Evolutionary conservation across 2,797 vertebrate genomes (phyloP).

Genomic region (Huso huso): DNA sequence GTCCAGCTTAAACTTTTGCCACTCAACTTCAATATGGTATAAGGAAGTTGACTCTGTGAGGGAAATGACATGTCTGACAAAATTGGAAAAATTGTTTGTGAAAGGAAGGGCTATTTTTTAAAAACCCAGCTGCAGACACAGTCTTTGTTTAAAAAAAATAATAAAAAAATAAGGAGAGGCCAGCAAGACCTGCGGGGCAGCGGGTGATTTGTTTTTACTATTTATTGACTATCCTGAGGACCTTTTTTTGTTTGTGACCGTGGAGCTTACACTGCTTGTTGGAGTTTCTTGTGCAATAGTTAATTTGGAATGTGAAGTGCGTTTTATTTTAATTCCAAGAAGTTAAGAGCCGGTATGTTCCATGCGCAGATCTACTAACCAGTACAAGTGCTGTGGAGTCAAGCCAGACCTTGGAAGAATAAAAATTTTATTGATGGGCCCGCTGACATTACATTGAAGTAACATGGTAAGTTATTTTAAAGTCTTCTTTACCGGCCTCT

Average conservation of each 20-base stretch:
- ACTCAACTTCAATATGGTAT: neutral
- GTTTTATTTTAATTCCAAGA: slow-evolving; percentile 17
- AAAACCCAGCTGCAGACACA: slow-evolving; percentile 1
- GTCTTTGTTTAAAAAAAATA: slow-evolving; percentile 24
- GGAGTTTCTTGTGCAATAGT: slow-evolving; percentile 7
- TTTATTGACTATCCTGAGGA: neutral
- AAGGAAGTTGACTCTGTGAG: neutral
- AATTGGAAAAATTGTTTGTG: slow-evolving; percentile 31
- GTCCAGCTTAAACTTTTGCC: neutral
- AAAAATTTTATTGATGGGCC: slow-evolving; percentile 12
- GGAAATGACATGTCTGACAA: slow-evolving; percentile 32
- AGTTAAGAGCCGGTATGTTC: slow-evolving; percentile 18
- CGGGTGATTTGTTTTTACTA: slow-evolving; percentile 5
- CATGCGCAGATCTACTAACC: slow-evolving; percentile 19
- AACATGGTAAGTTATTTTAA: slow-evolving; percentile 42
- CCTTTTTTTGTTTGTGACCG: neutral
- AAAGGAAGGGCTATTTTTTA: slow-evolving; percentile 22
- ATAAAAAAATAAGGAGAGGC: neutral
- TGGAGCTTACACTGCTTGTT: neutral
- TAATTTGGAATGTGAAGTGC: slow-evolving; percentile 18
- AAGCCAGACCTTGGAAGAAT: slow-evolving; percentile 26
- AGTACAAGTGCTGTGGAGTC: slow-evolving; percentile 21
- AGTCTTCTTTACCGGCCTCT: no score
- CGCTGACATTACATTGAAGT: slow-evolving; percentile 22
- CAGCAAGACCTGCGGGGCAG: slow-evolving; percentile 14